A percentile compares a stretch with the other conserved stretches of the same genome.
Conservation (phyloP, 1,140 invertebrate species). For the Chymomyza costata region DNA sequence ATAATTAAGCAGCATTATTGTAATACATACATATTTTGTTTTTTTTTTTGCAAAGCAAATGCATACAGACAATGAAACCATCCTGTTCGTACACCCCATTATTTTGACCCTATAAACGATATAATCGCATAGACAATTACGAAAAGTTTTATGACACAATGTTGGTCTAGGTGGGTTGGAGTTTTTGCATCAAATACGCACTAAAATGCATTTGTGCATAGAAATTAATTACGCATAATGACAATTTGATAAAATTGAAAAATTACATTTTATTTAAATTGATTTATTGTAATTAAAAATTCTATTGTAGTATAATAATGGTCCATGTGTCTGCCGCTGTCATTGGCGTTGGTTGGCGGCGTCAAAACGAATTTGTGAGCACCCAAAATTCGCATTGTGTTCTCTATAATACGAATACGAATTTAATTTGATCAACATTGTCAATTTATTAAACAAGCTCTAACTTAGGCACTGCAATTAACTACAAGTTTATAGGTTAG, state of each 20-base stretch:
- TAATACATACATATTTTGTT: too few relatives aligned
- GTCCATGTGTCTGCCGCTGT: background rate
- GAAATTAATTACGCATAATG: slow-evolving; percentile 74
- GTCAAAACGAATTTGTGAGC: slow-evolving; percentile 17
- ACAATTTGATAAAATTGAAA: slow-evolving; percentile 74
- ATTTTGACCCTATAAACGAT: background rate
- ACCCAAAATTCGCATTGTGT: background rate
- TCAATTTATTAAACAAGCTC: too few relatives aligned
- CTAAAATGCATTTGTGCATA: slow-evolving; percentile 68
- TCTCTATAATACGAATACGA: slow-evolving; percentile 4
- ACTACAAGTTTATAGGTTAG: too few relatives aligned
- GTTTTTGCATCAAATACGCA: slow-evolving; percentile 16
- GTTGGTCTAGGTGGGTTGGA: slow-evolving; percentile 17
- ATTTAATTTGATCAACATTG: slow-evolving; percentile 43
- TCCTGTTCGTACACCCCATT: background rate
- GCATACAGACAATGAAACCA: too few relatives aligned
- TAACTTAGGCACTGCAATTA: too few relatives aligned
- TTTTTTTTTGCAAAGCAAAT: slow-evolving; percentile 70
- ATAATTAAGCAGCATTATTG: slow-evolving; percentile 73
- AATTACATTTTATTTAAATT: slow-evolving; percentile 72
- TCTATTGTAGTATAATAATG: slow-evolving; percentile 54
- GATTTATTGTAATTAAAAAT: slow-evolving; percentile 74
- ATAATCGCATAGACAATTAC: slow-evolving; percentile 26
- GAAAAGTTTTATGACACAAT: slow-evolving; percentile 11
- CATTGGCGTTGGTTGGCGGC: too few relatives aligned